Conservation (phyloP, 2,888 invertebrate genomes). For the Clitarchus hookeri region DNA sequence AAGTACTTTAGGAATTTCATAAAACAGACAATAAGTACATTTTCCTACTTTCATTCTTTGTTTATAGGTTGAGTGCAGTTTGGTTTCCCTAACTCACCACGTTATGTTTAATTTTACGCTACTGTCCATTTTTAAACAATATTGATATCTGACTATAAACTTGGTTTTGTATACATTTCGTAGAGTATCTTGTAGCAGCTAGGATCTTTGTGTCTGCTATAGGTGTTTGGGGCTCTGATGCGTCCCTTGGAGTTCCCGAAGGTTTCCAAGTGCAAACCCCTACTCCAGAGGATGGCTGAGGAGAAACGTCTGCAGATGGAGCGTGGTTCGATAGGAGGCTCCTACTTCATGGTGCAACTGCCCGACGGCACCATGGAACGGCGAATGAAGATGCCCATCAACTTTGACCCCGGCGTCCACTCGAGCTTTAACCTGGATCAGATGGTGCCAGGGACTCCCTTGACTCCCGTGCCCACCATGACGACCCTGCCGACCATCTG, state of each 20-base stretch:
- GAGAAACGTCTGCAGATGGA: constrained; percentile 91
- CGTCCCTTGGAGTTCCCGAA: constrained; percentile 77
- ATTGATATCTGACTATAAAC: too few species aligned
- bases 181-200: too few species aligned
- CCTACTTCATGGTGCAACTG: constrained; percentile 84
- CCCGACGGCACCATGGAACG: constrained; percentile 92
- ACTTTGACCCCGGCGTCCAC: constrained; percentile 92
- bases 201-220: constrained; percentile 31
- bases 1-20: too few species aligned
- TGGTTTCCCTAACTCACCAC: too few species aligned
- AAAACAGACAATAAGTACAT: too few species aligned
- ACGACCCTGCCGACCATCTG: constrained; percentile 88
- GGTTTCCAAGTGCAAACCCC: constrained; percentile 73
- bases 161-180: too few species aligned
- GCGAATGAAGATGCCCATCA: constrained; percentile 85
- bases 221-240: constrained; percentile 80
- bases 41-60: too few species aligned
- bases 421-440: constrained; percentile 88
- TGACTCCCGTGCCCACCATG: constrained; percentile 80
- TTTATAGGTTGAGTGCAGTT: too few species aligned
- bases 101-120: too few species aligned
- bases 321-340: constrained; percentile 84
- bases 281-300: constrained; percentile 90
- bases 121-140: too few species aligned
- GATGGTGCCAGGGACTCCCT: constrained; percentile 71